Base-by-base conservation (phyloP, 2,888 invertebrate species). In the Megaustenia siamemsis region DNA sequence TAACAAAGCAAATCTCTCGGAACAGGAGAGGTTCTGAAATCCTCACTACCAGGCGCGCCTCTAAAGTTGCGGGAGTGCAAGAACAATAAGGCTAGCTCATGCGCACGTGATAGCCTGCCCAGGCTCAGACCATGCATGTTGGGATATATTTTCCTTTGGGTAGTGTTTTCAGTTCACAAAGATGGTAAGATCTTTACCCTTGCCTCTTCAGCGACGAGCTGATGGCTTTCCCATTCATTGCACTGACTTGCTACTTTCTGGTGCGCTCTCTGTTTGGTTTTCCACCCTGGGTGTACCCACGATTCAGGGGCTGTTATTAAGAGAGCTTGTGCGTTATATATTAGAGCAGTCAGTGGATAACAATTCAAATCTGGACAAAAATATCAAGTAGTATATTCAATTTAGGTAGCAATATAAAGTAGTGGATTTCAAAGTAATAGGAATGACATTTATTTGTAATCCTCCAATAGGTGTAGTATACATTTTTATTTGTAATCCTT, bases 231-330 rank as follows among this genome's bases (percentile, higher is more conserved):
- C 21, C 69, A 24, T 69, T 69, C 40, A 40, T 38, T 38, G 40
- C 69, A 21, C 38, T 40, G 40, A 24, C 6, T 38, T 0, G 24
- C 40, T 69, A 38, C 24, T 40, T 40, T 24, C 24, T 24, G 24
- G 69, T 69, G 69, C 69, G n/a, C 18, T 73, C 4, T 68, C 40
- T 53, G n/a, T n/a, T n/a, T n/a, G n/a, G n/a, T n/a, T n/a, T n/a
- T n/a, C n/a, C n/a, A n/a, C n/a, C n/a, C n/a, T n/a, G n/a, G n/a
- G n/a, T n/a, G n/a, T n/a, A n/a, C n/a, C n/a, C n/a, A n/a, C n/a
- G n/a, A n/a, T n/a, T n/a, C n/a, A n/a, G n/a, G n/a, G n/a, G n/a
- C n/a, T n/a, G n/a, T n/a, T n/a, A n/a, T n/a, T n/a, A n/a, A n/a
- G n/a, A n/a, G n/a, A n/a, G n/a, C n/a, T n/a, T n/a, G n/a, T n/a